Evolutionary conservation across 2,797 vertebrate species (phyloP), one percentile per base, ranked within the genome.

Genomic region (Tympanoctomys barrerae): DNA sequence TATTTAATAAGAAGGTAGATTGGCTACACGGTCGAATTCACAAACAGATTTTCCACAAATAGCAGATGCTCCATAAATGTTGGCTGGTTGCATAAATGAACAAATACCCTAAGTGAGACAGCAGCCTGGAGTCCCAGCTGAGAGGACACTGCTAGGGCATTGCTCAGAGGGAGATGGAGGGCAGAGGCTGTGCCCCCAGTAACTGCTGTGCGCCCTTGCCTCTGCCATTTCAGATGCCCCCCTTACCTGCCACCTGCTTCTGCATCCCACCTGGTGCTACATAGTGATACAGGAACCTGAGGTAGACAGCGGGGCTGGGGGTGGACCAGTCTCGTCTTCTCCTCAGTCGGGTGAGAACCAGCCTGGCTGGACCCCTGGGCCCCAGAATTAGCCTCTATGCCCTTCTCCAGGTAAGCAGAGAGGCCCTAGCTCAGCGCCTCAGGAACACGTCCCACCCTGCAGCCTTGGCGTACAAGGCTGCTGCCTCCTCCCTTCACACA

Each of bases 11-110:
- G 86, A 96, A 96, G 87, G 66, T 82, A 88, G 81, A 57, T 82
- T 95, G 78, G 57, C 87, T 96, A 62, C 71, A 93, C 61, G 89
- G 91, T 78, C 94, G 93, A 96, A 93, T 96, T 85, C 92, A 94
- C 87, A 96, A 96, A 89, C 71, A 96, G 77, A 93, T 93, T 95
- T 97, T 95, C 92, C 93, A 97, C 89, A 95, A 95, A 97, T 54
- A 96, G 80, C 96, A 97, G 81, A 93, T 97, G 96, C 95, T 95
- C 87, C 87, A 87, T 94, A 95, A 96, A 94, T 33, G 57, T 61
- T 95, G 71, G 73, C 89, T 90, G 89, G 77, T 73, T 96, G 89
- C 66, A 46, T 90, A 78, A 96, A 93, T 71, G 93, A 96, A 88
- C 89, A 96, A 96, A 95, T 46, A 85, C 57, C 39, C n/a, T 73